Evolutionary conservation across 1,140 invertebrate species (phyloP), one percentile per base, ranked within the genome.

Genomic region (Gerris buenoi): DNA sequence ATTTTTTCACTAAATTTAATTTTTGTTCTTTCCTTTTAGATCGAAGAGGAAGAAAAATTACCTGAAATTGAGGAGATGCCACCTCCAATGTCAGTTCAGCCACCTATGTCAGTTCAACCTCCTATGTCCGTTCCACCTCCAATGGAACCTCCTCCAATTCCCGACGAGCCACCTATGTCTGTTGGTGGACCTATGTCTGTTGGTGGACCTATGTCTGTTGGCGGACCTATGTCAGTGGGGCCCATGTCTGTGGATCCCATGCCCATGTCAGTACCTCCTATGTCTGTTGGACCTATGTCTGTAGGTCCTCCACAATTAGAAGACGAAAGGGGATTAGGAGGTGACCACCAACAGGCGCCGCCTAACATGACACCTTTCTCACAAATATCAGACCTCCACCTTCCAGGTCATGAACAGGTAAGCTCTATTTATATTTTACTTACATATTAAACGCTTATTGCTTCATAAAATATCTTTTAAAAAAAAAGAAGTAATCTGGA

Each of bases 321-420:
- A 2, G 58, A 60, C 22, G 58, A 28, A 25, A 18, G 28, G 61
- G 25, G 57, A 58, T 27, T 22, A n/a, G 23, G 65, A 62, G 10
- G 28, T 1, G 62, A 64, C 56, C 65, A 63, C 14, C 25, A 64
- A 25, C 56, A 57, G 2, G 64, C 64, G 23, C 65, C 65, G 22
- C 65, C 68, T 27, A 69, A 69, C 25, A 69, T 69, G 68, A 69
- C 68, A 27, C 68, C 68, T 14, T 64, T 69, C 15, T 64, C 64
- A 26, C 5, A 46, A 18, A 67, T 65, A 25, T 29, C 60, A 22
- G 58, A 56, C 28, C 60, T 60, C n/a, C 58, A 64, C 14, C 62
- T 69, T 72, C 80, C 81, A 2, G 81, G 83, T 70, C 73, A 81
- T 29, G 78, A 78, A 61, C 81, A 83, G 68, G 77, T 69, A 25